Conservation (phyloP, 2,113 vertebrate genomes). For the Apeltes quadracus region DNA sequence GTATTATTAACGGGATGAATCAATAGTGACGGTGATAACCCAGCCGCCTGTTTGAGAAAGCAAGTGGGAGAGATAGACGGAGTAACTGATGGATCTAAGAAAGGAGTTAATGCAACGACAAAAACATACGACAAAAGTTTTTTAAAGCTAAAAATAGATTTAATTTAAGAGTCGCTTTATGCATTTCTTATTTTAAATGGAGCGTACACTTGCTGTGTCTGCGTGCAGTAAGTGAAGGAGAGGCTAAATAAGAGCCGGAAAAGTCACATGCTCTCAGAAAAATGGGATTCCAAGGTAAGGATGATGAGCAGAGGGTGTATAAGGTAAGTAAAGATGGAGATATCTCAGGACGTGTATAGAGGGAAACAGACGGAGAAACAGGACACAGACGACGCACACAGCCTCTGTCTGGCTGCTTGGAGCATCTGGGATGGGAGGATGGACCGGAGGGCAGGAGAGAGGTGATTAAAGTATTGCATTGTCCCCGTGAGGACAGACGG, state of each 20-base stretch:
- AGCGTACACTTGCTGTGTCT: constrained; percentile 53
- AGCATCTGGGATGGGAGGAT: constrained; percentile 44
- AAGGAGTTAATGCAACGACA: constrained; percentile 31
- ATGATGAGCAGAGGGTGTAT: constrained; percentile 11
- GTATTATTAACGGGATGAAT: too few relatives aligned
- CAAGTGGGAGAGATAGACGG: constrained; percentile 14
- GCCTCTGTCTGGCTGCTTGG: constrained; percentile 35
- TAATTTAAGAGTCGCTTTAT: constrained; percentile 15
- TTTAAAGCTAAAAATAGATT: constrained; percentile 52
- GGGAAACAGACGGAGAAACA: constrained; percentile 14
- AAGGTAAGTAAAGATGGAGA: constrained; percentile 30
- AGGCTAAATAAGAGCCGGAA: constrained; percentile 22
- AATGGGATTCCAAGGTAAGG: constrained; percentile 18
- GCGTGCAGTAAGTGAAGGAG: constrained; percentile 22
- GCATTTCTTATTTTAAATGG: constrained; percentile 27
- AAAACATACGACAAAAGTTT: constrained; percentile 46
- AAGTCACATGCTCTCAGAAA: constrained; percentile 4
- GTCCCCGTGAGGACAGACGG: constrained; percentile 36
- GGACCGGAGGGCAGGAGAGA: constrained; percentile 32
- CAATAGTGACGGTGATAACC: constrained; percentile 36
- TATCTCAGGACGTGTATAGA: constrained; percentile 19
- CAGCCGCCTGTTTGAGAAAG: constrained; percentile 39
- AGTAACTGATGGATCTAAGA: constrained; percentile 27
- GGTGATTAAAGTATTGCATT: constrained; percentile 45
- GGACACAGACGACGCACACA: constrained; percentile 31